A percentile compares a stretch with the other conserved stretches of the same genome.
phyloP scores from a whole-genome alignment of 2,888 invertebrate species.

The Drosophila melanocephala region DNA sequence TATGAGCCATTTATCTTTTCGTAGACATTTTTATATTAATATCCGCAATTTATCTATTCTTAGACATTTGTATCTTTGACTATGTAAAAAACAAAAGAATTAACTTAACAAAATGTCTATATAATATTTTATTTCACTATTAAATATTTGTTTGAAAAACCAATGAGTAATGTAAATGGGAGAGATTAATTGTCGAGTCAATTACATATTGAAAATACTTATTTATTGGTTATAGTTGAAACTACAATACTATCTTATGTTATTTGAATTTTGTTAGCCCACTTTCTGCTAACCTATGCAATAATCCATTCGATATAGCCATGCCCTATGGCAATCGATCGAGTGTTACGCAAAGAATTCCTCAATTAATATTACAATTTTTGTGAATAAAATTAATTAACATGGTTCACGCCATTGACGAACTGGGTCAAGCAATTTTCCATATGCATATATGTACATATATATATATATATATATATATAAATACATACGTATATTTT shows the following conservation, averaged over 20 bases:
- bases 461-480: constrained; percentile 5
- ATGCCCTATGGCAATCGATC: constrained; percentile 13
- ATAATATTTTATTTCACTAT: background rate
- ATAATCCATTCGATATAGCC: background rate
- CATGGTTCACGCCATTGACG: constrained; percentile 71
- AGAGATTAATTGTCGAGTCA: background rate
- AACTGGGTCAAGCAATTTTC: constrained; percentile 59
- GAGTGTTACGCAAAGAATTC: constrained; percentile 24
- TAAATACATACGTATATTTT: background rate
- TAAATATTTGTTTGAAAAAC: background rate
- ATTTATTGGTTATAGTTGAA: background rate
- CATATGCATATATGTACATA: constrained; percentile 23
- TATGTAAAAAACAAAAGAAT: background rate
- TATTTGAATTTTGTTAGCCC: background rate
- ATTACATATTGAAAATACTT: background rate
- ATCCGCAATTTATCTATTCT: constrained; percentile 3
- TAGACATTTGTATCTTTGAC: background rate
- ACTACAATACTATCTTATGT: background rate
- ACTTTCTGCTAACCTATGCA: background rate
- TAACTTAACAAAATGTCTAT: background rate
- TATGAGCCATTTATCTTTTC: background rate
- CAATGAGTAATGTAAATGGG: background rate
- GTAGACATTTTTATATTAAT: background rate
- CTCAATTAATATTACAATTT: constrained; percentile 9
- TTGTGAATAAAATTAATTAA: constrained; percentile 64